phyloP scores from a whole-genome alignment of 1,140 invertebrate species.

The Magallana ariakensis region DNA sequence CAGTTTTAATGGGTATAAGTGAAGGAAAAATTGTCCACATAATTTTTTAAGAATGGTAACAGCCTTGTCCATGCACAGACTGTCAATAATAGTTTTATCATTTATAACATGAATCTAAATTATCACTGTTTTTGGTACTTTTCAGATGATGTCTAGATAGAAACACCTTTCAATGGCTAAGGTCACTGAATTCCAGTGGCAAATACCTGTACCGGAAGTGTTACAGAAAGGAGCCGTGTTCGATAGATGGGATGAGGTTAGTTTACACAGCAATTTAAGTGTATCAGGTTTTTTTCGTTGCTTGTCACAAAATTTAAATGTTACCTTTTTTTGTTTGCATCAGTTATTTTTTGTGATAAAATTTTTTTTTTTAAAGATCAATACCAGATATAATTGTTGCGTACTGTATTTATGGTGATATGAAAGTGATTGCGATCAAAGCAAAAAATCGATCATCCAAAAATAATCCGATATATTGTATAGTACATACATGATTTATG shows the following conservation, averaged over 20 bases:
- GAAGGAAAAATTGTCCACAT: too few relatives aligned
- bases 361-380: not conserved
- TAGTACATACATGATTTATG: too few relatives aligned
- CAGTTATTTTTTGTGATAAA: not conserved
- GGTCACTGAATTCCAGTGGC: constrained; percentile 99
- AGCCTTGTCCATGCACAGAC: too few relatives aligned
- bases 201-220: constrained; percentile 92
- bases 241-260: constrained; percentile 96
- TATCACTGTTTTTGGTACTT: constrained; percentile 18
- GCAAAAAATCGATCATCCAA: too few relatives aligned
- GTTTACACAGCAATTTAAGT: constrained; percentile 20
- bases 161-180: constrained; percentile 87
- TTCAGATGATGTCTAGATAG: constrained; percentile 56
- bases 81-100: too few relatives aligned
- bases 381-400: too few relatives aligned
- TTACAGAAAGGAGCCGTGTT: constrained; percentile 91
- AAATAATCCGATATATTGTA: too few relatives aligned
- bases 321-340: not conserved
- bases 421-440: too few relatives aligned
- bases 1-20: too few relatives aligned
- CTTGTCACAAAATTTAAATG: not conserved
- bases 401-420: too few relatives aligned
- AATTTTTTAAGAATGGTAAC: too few relatives aligned
- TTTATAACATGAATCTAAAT: too few relatives aligned
- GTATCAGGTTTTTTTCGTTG: not conserved